phyloP scores from a whole-genome alignment of 1,140 invertebrate genomes.

The Lutraria rhynchaena region DNA sequence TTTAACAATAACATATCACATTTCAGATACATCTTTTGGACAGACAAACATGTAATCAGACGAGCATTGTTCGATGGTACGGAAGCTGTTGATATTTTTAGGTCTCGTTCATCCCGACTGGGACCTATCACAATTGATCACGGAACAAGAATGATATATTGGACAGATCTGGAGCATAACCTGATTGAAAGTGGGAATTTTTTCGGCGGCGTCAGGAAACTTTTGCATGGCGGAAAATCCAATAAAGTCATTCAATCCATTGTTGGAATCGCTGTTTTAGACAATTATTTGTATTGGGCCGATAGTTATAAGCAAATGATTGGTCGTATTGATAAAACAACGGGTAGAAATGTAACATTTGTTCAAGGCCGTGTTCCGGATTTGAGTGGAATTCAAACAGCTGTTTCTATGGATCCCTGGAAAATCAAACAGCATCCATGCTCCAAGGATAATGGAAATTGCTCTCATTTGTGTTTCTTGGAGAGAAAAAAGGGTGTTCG shows the following conservation, averaged over 20 bases:
- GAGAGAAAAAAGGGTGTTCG: constrained; percentile 85
- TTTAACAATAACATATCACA: too few relatives aligned
- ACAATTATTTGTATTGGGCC: constrained; percentile 98
- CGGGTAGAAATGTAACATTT: constrained; percentile 68
- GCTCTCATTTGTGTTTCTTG: constrained; percentile 97
- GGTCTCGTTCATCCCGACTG: constrained; percentile 71
- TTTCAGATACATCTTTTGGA: constrained; percentile 90
- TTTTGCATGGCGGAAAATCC: constrained; percentile 85
- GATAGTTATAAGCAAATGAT: constrained; percentile 91
- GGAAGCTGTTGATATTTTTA: constrained; percentile 71
- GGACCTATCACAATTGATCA: constrained; percentile 78
- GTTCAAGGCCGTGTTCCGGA: constrained; percentile 83
- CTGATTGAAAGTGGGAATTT: constrained; percentile 85
- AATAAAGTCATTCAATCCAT: constrained; percentile 92
- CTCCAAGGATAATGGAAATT: constrained; percentile 84
- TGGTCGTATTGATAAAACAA: constrained; percentile 74
- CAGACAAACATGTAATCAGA: constrained; percentile 94
- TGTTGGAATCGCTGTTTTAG: constrained; percentile 95
- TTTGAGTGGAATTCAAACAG: constrained; percentile 86
- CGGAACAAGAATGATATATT: constrained; percentile 73
- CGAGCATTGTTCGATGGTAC: constrained; percentile 86
- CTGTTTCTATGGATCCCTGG: constrained; percentile 72
- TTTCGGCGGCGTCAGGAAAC: constrained; percentile 88
- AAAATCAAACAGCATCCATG: constrained; percentile 72
- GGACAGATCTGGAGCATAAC: constrained; percentile 84